Conservation (phyloP, 2,888 invertebrate genomes). For the Orthosia gracilis region DNA sequence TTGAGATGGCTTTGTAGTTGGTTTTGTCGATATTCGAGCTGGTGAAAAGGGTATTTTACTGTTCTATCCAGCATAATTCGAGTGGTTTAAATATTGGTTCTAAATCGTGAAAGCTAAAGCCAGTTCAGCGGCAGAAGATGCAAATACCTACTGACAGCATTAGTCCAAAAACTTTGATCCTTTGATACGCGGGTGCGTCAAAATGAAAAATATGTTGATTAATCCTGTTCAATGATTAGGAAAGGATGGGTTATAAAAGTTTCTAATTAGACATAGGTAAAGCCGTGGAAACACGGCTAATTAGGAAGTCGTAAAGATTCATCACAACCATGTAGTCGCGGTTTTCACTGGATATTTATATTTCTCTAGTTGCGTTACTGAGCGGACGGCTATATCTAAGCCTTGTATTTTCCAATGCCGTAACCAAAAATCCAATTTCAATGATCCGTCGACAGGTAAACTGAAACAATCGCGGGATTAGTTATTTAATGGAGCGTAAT, state of each 20-base stretch:
- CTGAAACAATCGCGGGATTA: constrained; percentile 66
- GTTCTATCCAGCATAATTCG: not conserved
- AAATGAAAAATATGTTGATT: constrained; percentile 14
- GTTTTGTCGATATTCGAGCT: constrained; percentile 25
- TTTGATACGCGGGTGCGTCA: not conserved
- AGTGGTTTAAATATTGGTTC: constrained; percentile 4
- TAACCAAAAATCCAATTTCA: constrained; percentile 31
- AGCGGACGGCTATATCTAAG: not conserved
- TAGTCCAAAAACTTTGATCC: not conserved
- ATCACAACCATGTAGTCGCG: constrained; percentile 16
- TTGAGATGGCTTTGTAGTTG: constrained; percentile 19
- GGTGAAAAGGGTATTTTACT: constrained; percentile 11
- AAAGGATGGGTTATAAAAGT: constrained; percentile 33
- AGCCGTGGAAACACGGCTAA: constrained; percentile 34
- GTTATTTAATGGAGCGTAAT: constrained; percentile 75
- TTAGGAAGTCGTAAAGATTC: constrained; percentile 50
- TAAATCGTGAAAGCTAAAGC: not conserved
- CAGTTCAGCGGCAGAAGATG: not conserved
- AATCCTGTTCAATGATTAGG: not conserved
- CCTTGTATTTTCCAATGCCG: constrained; percentile 8
- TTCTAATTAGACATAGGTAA: constrained; percentile 31
- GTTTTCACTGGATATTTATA: constrained; percentile 22
- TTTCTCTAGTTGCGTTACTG: not conserved
- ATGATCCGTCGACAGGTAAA: constrained; percentile 42
- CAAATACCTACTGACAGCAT: not conserved